Percentiles rank a stretch among this genome's conserved stretches.
Evolutionary conservation across 1,140 invertebrate species (phyloP).

Genomic region (Pemphigus obesinymphae): DNA sequence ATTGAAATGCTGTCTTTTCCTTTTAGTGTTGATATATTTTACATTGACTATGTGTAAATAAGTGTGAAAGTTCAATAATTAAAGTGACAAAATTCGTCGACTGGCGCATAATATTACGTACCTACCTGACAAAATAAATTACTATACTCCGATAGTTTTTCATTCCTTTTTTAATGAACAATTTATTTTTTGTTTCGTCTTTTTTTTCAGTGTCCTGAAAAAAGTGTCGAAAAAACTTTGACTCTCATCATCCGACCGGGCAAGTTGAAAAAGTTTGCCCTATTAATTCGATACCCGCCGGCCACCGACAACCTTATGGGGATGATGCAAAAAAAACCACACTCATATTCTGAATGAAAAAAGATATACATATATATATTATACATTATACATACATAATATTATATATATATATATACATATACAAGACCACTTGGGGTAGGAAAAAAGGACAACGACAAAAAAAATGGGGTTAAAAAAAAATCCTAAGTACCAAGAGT

Average conservation of each 20-base stretch:
- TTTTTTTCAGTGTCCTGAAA: background rate
- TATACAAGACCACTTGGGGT: background rate
- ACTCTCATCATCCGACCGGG: background rate
- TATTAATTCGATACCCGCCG: slow-evolving; percentile 8
- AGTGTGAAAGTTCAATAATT: slow-evolving; percentile 21
- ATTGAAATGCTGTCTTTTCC: background rate
- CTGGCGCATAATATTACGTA: background rate
- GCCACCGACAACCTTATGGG: background rate
- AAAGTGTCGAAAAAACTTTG: slow-evolving; percentile 19
- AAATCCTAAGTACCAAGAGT: slow-evolving; percentile 23
- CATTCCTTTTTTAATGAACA: slow-evolving; percentile 4
- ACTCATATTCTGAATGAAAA: slow-evolving; percentile 25
- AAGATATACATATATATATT: background rate
- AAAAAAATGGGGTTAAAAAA: slow-evolving; percentile 24
- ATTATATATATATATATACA: background rate
- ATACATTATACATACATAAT: background rate
- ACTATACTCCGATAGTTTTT: background rate
- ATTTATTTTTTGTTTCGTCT: background rate
- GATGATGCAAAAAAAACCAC: background rate
- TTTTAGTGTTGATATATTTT: background rate
- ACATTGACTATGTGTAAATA: background rate
- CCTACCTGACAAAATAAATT: slow-evolving; percentile 26
- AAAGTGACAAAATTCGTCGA: slow-evolving; percentile 28
- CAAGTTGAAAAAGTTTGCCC: slow-evolving; percentile 21
- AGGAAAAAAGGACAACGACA: slow-evolving; percentile 3